These are phyloP conservation scores for Trichonephila clavata DNA, from an alignment of 1,140 invertebrate genomes.

Conservation along the genomic window DNA sequence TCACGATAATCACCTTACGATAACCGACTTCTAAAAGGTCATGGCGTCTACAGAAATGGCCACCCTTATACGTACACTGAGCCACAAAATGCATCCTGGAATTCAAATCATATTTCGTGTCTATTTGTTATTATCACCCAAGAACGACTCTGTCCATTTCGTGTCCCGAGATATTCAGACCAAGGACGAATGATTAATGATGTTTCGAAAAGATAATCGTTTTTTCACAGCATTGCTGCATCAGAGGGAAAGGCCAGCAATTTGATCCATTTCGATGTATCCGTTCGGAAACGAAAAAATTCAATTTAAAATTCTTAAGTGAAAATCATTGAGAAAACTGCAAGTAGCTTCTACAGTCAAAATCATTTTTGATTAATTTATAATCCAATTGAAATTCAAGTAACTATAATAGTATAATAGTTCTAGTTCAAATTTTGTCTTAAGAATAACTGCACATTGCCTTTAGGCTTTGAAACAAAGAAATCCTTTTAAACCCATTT, in stretches of 20 bases:
- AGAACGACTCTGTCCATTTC: slow-evolving; percentile 46
- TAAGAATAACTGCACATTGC: no score
- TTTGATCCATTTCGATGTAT: background rate
- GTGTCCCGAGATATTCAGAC: slow-evolving; percentile 36
- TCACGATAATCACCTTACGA: slow-evolving; percentile 75
- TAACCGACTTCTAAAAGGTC: slow-evolving; percentile 66
- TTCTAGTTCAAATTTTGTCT: no score
- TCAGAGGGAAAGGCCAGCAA: no score
- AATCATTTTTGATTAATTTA: no score
- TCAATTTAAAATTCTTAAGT: background rate
- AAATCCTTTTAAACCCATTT: no score
- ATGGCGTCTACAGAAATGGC: slow-evolving; percentile 20
- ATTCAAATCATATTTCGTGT: slow-evolving; percentile 71
- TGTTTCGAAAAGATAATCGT: background rate
- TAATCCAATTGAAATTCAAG: no score
- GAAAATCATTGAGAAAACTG: background rate
- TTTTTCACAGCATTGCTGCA: background rate
- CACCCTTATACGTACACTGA: background rate
- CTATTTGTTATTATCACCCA: slow-evolving; percentile 32
- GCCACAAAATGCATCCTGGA: slow-evolving; percentile 35
- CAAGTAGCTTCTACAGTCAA: background rate
- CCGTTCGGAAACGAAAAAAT: background rate
- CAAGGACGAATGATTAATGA: slow-evolving; percentile 52
- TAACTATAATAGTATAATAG: no score
- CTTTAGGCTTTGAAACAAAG: no score